Percentiles rank a stretch among this genome's conserved stretches.
Conservation (phyloP, 2,113 vertebrate species). For the Elaphurus davidianus region DNA sequence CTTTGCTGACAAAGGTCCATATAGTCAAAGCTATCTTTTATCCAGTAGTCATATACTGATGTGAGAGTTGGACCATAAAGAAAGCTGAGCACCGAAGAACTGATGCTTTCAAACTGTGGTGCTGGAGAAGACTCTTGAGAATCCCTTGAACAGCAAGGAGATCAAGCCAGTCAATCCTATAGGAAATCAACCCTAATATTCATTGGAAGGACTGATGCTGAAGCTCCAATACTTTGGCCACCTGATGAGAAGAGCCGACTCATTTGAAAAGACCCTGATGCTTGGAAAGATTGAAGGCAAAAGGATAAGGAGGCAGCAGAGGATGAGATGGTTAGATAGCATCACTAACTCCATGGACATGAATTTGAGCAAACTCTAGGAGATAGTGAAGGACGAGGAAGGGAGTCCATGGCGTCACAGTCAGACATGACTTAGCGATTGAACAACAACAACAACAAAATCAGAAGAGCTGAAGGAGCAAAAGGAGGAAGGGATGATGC, state of each 20-base stretch:
- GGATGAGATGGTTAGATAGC: not conserved
- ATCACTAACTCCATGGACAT: not conserved
- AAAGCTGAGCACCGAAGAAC: not conserved
- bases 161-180: not conserved
- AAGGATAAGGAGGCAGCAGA: not conserved
- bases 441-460: not conserved
- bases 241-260: not conserved
- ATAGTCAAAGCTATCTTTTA: not conserved
- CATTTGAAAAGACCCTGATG: not conserved
- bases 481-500: not conserved
- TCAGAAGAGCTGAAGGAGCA: not conserved
- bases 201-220: not conserved
- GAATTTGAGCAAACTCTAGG: not conserved
- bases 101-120: not conserved
- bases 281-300: not conserved
- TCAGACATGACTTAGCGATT: not conserved
- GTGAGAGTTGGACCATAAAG: not conserved
- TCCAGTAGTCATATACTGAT: not conserved
- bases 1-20: not conserved
- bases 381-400: not conserved
- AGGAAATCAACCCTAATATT: not conserved
- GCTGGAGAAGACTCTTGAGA: not conserved
- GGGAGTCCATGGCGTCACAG: rapidly evolving
- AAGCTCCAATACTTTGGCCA: not conserved
- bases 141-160: not conserved